Evolutionary conservation across 2,888 invertebrate species (phyloP), one percentile per base, ranked within the genome.

Genomic region (Lepidochitona cinerea): DNA sequence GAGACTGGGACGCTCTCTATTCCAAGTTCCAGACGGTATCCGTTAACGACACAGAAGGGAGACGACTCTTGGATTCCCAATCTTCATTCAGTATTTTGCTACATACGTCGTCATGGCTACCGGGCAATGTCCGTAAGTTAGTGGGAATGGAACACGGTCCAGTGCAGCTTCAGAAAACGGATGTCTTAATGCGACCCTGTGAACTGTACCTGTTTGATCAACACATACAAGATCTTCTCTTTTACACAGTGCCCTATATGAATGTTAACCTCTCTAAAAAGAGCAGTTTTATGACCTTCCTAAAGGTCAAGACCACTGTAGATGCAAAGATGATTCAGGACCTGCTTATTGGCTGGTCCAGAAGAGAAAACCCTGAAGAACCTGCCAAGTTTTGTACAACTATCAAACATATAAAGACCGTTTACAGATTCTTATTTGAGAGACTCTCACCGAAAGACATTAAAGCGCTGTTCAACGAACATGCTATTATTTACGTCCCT

Each of bases 401-500:
- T 4, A 54, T 85, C 52, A 36, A 69, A 0, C 89, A 89, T 75
- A 84, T 89, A 68, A 82, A 81, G 35, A 72, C 73, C 18, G 82
- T 90, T 29, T 90, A 90, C 75, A 49, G 35, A 0, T 85, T 84
- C 75, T 79, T 90, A 18, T 54, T 71, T 18, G 82, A 83, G 0
- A 78, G 85, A 49, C 77, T 89, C 36, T 75, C 76, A 7, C 77
- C 77, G 9, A 84, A 84, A 68, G 83, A 86, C 4, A 72, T 82
- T 7, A 84, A 85, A 41, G 82, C 85, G 49, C 74, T 90, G 54
- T 79, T 88, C 26, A 79, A 79, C 35, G 74, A 83, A 1, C 71
- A 87, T 52, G 84, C 88, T 1, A 83, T 87, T 32, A 84, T 87
- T 33, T 89, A 89, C 73, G 83, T 86, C 5, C 85, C 87, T 5